Conservation (phyloP, 92 coral and sea anemone species). For the Hydrozoanthus gracilis region DNA sequence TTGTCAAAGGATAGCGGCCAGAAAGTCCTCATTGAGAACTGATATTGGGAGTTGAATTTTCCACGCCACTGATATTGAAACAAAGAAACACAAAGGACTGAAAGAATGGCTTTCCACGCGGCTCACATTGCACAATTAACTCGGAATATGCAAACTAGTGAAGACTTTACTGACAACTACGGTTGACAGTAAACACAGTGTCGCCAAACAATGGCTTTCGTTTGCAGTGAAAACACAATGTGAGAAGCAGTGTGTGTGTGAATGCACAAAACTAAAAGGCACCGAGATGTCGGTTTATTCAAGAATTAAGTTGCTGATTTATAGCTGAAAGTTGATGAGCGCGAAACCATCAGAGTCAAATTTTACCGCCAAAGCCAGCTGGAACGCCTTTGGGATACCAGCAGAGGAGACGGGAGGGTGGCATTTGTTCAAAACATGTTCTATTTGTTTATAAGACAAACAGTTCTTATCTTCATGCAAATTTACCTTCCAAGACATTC, state of each 20-base stretch:
- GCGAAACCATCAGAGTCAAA: too few species aligned
- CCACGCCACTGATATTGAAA: background rate
- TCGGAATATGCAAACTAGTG: conserved; percentile 19
- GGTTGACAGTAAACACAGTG: conserved; percentile 1
- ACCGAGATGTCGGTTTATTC: too few species aligned
- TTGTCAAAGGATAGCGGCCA: background rate
- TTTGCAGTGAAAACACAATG: background rate
- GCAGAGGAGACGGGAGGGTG: too few species aligned
- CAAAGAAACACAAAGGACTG: conserved; percentile 21
- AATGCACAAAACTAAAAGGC: background rate
- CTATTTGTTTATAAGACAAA: too few species aligned
- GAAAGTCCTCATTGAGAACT: conserved; percentile 47
- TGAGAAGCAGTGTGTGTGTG: background rate
- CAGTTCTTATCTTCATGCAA: too few species aligned
- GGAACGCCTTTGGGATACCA: too few species aligned
- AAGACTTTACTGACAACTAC: background rate
- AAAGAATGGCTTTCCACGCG: conserved; percentile 37
- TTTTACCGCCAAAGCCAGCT: too few species aligned
- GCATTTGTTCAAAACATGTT: too few species aligned
- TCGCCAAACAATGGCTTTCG: background rate
- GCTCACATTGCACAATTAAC: conserved; percentile 2
- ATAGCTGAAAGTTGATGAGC: too few species aligned
- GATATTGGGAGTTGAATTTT: conserved; percentile 23
- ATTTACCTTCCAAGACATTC: too few species aligned
- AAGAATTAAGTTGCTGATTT: too few species aligned